These are phyloP conservation scores for Garra rufa DNA, from an alignment of 2,113 vertebrate species.

Conservation along the genomic window DNA sequence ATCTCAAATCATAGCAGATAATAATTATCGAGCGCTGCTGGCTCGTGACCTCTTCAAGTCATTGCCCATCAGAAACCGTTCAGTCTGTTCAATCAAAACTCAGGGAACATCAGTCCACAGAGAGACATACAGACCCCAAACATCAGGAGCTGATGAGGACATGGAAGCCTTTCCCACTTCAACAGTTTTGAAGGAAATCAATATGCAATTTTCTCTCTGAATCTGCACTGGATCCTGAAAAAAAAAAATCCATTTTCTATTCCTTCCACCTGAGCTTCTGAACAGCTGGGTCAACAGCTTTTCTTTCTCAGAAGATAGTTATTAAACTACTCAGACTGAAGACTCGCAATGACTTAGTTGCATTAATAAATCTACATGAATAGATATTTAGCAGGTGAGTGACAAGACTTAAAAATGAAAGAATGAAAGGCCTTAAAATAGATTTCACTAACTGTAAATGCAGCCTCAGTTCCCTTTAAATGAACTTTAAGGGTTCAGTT, in stretches of 20 bases:
- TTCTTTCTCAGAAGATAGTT: constrained; percentile 15
- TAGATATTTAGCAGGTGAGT: constrained; percentile 40
- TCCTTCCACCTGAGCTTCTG: constrained; percentile 47
- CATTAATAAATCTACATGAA: constrained; percentile 7
- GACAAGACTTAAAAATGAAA: background rate
- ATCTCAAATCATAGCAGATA: constrained; percentile 60
- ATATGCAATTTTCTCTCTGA: constrained; percentile 78
- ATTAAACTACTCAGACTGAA: constrained; percentile 37
- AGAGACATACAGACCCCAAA: constrained; percentile 68
- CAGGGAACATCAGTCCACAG: constrained; percentile 68
- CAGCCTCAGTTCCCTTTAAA: background rate
- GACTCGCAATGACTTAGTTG: background rate
- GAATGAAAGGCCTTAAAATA: background rate
- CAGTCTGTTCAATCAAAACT: constrained; percentile 55
- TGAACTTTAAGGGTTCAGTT: background rate
- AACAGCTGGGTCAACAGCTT: constrained; percentile 43
- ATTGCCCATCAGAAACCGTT: constrained; percentile 62
- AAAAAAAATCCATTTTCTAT: constrained; percentile 67
- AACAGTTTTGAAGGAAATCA: constrained; percentile 74
- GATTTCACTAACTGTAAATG: background rate
- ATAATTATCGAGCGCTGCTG: constrained; percentile 59
- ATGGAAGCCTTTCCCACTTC: constrained; percentile 69
- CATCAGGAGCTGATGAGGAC: constrained; percentile 66
- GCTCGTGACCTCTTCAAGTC: constrained; percentile 63
- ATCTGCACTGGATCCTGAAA: constrained; percentile 63